phyloP scores from a whole-genome alignment of 2,888 invertebrate species.

The Petrolisthes manimaculis region DNA sequence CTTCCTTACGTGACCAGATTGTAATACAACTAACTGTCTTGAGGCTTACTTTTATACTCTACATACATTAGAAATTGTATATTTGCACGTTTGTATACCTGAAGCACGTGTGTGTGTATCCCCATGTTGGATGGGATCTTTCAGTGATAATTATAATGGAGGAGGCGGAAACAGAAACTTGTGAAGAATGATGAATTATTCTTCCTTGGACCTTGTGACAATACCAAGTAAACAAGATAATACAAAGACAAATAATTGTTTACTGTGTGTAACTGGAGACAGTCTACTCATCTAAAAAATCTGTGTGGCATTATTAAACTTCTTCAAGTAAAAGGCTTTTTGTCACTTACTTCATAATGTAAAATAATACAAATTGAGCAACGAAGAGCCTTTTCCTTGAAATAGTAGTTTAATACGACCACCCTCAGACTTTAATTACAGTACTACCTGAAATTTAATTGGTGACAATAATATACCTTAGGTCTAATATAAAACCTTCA shows the following conservation, averaged over 20 bases:
- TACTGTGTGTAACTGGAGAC: background rate
- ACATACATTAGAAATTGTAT: constrained; percentile 34
- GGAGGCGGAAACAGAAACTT: background rate
- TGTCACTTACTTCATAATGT: too few species aligned
- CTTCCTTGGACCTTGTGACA: background rate
- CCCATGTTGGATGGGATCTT: background rate
- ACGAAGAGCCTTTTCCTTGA: too few species aligned
- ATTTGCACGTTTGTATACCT: constrained; percentile 33
- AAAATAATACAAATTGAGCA: too few species aligned
- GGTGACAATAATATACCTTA: too few species aligned
- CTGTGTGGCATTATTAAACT: too few species aligned
- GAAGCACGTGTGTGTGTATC: constrained; percentile 14
- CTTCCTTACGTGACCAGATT: constrained; percentile 15
- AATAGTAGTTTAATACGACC: too few species aligned
- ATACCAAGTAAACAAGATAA: background rate
- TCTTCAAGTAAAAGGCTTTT: too few species aligned
- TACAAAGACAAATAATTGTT: background rate
- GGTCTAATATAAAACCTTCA: too few species aligned
- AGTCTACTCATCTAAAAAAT: background rate
- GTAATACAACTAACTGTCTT: constrained; percentile 18
- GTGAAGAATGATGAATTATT: background rate
- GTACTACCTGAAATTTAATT: too few species aligned
- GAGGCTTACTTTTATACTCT: constrained; percentile 14
- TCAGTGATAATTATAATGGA: background rate
- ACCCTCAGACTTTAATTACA: too few species aligned